Percentiles rank a stretch among this genome's conserved stretches.
phyloP scores from a whole-genome alignment of 2,797 vertebrate genomes.

The Lagodon rhomboides region DNA sequence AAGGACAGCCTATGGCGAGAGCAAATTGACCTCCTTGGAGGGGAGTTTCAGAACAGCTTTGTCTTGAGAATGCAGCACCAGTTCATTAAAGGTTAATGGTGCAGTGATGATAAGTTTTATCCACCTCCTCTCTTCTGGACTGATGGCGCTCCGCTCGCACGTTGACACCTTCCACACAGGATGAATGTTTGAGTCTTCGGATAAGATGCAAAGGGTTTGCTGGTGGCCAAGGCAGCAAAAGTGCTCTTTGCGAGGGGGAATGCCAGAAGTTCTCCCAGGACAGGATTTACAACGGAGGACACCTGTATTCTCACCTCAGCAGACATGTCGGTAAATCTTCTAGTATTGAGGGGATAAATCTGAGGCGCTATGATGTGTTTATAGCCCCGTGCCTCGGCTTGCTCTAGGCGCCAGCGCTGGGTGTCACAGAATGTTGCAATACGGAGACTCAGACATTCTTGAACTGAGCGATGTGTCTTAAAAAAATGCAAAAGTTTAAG shows the following conservation, averaged over 20 bases:
- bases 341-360: conserved; percentile 66
- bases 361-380: conserved; percentile 63
- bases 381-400: conserved; percentile 45
- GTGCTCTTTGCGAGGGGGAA: conserved; percentile 19
- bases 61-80: conserved; percentile 66
- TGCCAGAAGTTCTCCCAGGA: conserved; percentile 31
- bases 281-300: conserved; percentile 57
- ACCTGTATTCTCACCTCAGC: conserved; percentile 52
- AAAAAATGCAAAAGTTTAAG: conserved; percentile 39
- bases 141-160: conserved; percentile 50
- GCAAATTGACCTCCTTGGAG: conserved; percentile 42
- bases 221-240: conserved; percentile 8
- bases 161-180: conserved; percentile 53
- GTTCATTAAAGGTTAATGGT: conserved; percentile 77
- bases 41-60: conserved; percentile 63
- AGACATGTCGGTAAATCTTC: conserved; percentile 59
- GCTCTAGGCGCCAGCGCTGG: conserved; percentile 43
- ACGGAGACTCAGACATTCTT: conserved; percentile 15
- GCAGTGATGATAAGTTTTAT: conserved; percentile 72
- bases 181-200: conserved; percentile 50
- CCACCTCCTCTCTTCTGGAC: conserved; percentile 53
- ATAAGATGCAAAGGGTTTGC: conserved; percentile 14
- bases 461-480: conserved; percentile 18
- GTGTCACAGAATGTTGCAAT: conserved; percentile 41
- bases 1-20: conserved; percentile 26